Evolutionary conservation across 2,888 invertebrate species (phyloP), one percentile per base, ranked within the genome.

Genomic region (Apomyelois bistriatella): DNA sequence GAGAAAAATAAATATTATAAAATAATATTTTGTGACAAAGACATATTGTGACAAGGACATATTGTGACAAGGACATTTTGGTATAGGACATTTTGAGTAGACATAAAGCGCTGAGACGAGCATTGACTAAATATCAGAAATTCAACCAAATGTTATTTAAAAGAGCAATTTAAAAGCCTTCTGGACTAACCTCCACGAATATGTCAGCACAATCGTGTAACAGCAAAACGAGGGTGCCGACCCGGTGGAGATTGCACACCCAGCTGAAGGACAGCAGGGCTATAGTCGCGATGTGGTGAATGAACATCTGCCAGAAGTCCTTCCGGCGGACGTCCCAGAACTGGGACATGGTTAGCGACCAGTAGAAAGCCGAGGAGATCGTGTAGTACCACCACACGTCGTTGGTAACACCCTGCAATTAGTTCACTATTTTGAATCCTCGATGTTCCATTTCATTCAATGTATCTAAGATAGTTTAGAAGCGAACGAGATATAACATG

Each of bases 361-460:
- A 97, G 84, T 98, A 99, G 88, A 98, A 98, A 41, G 96, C 93
- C 79, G 97, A 93, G 51, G 97, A 97, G 59, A 97, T 92, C 94
- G 98, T 97, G 90, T 98, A 99, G 85, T 98, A 98, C 96, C 97
- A 98, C 96, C 97, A 98, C 51, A 98, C 90, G 74, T 96, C 97
- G 68, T 81, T 86, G 10, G 95, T 93, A 43, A 98, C 91, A 41
- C 95, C 93, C 94, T 98, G 93, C 56, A 89, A 87, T 3, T 3
- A 32, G 1, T 9, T 43, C 22, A 22, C 22, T 22, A 5, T 22
- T 22, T 22, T 22, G 5, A 22, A 22, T 22, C 22, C 5, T 22
- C 3, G 22, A 5, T 22, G 22, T 22, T 22, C 22, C 22, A 22
- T 22, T 22, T 22, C 5, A 22, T 5, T 22, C 5, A 22, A 22